Percentiles rank a stretch among this genome's conserved stretches.
These are phyloP conservation scores for Beaufortia kweichowensis DNA, from an alignment of 2,113 vertebrate species.

Conservation along the genomic window DNA sequence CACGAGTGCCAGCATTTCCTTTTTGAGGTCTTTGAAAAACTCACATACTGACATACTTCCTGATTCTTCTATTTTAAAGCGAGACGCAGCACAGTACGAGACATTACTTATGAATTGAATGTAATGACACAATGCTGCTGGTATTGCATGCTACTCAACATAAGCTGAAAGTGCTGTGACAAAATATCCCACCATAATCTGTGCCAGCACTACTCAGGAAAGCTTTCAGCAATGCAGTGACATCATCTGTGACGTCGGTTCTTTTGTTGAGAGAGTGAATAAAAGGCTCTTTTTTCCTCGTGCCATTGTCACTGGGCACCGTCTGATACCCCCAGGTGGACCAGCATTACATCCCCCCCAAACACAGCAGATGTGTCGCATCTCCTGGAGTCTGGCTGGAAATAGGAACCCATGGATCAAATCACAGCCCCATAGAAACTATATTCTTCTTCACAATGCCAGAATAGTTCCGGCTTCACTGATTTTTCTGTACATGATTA, in stretches of 20 bases:
- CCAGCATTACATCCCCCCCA: background rate
- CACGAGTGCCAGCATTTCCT: background rate
- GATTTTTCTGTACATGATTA: background rate
- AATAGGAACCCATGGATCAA: conserved; percentile 36
- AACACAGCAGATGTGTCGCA: background rate
- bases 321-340: conserved; percentile 30
- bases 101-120: too few species aligned
- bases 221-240: conserved; percentile 24
- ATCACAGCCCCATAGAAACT: conserved; percentile 40
- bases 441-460: background rate
- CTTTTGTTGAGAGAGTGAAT: conserved; percentile 32
- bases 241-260: conserved; percentile 42
- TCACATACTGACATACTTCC: background rate
- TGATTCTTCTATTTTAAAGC: background rate
- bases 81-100: too few species aligned
- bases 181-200: conserved; percentile 12
- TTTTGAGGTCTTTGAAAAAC: conserved; percentile 4
- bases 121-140: too few species aligned
- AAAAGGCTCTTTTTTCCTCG: conserved; percentile 32
- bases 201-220: background rate
- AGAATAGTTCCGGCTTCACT: conserved; percentile 13
- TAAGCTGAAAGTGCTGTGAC: background rate
- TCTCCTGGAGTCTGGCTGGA: conserved; percentile 40
- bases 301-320: conserved; percentile 7
- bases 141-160: too few species aligned